Percentiles rank a stretch among this genome's conserved stretches.
Evolutionary conservation across 2,113 vertebrate species (phyloP).

Genomic region (Actenoides hombroni): DNA sequence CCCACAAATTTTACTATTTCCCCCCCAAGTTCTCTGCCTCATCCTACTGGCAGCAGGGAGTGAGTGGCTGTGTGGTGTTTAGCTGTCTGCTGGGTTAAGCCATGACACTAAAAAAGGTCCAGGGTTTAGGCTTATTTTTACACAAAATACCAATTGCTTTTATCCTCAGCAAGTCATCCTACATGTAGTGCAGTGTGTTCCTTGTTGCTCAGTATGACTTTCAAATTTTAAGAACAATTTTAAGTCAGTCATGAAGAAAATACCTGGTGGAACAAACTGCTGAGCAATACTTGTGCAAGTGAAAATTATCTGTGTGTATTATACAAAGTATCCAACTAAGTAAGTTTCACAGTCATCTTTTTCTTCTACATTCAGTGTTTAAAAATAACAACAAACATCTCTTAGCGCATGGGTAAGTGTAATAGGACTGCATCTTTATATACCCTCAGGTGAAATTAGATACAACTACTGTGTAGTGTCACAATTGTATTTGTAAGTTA

Average conservation of each 20-base stretch:
- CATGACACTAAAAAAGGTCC: neutral
- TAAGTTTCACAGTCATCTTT: neutral
- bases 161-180: neutral
- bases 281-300: neutral
- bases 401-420: too few relatives aligned
- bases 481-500: neutral
- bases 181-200: neutral
- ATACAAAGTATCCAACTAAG: neutral
- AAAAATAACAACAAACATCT: neutral
- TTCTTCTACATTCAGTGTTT: neutral
- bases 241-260: neutral
- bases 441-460: neutral
- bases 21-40: neutral
- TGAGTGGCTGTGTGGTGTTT: neutral
- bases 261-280: neutral
- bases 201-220: neutral
- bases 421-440: neutral
- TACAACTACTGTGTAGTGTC: neutral
- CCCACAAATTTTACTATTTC: neutral
- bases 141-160: neutral
- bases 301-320: neutral
- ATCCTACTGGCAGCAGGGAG: too few relatives aligned
- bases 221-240: neutral
- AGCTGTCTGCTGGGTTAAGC: neutral
- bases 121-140: neutral